These are phyloP conservation scores for Clostera curtula DNA, from an alignment of 2,888 invertebrate species.

Conservation along the genomic window DNA sequence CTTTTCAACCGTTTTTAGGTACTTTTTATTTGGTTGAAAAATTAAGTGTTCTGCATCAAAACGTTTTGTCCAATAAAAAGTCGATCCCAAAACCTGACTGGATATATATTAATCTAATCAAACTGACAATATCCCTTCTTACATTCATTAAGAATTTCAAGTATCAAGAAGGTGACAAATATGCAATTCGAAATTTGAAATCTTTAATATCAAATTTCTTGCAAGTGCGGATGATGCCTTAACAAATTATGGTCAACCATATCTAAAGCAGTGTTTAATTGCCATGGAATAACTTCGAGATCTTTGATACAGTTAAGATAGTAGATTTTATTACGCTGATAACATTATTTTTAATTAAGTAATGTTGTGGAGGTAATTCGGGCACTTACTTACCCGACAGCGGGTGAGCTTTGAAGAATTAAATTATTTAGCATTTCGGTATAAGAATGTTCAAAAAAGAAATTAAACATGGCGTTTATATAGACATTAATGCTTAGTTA, in stretches of 20 bases:
- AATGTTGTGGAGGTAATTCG: constrained; percentile 13
- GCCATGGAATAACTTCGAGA: constrained; percentile 27
- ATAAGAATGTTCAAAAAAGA: neutral
- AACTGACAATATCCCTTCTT: constrained; percentile 12
- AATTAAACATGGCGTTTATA: no score
- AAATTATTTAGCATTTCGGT: constrained; percentile 9
- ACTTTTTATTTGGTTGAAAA: no score
- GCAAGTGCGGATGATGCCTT: no score
- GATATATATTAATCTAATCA: constrained; percentile 13
- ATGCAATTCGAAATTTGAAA: no score
- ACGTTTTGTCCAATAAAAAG: constrained; percentile 6
- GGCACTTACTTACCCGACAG: constrained; percentile 6
- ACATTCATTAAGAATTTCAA: no score
- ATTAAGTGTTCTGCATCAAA: neutral
- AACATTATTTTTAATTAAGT: constrained; percentile 25
- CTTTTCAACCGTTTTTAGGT: constrained; percentile 3
- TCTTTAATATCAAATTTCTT: no score
- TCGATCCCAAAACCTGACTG: constrained; percentile 13
- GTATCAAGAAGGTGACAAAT: no score
- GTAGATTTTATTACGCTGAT: constrained; percentile 17
- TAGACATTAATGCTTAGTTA: no score
- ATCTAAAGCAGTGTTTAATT: constrained; percentile 20
- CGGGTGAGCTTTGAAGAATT: constrained; percentile 9
- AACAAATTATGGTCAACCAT: neutral
- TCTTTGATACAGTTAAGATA: constrained; percentile 19